Conservation (phyloP, 2,113 vertebrate species). For the Peromyscus maniculatus region DNA sequence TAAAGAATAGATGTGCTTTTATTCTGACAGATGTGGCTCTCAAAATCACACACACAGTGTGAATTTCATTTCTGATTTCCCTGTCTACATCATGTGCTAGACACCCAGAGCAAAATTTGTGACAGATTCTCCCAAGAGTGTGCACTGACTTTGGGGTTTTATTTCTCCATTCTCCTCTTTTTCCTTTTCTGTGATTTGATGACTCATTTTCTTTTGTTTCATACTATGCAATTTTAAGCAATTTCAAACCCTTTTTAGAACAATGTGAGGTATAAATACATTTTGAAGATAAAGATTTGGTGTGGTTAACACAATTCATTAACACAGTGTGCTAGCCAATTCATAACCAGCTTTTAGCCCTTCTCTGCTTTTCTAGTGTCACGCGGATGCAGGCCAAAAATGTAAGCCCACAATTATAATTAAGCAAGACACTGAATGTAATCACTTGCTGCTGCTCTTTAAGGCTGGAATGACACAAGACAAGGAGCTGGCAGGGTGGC, state of each 20-base stretch:
- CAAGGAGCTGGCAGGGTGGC: neutral
- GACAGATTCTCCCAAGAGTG: neutral
- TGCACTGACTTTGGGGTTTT: neutral
- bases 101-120: slow-evolving; percentile 9
- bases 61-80: neutral
- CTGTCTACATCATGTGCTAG: neutral
- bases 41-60: neutral
- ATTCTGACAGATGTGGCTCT: neutral
- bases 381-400: slow-evolving; percentile 43
- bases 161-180: neutral
- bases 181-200: slow-evolving; percentile 27
- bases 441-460: slow-evolving; percentile 34
- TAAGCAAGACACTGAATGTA: slow-evolving; percentile 1
- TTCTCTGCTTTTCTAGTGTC: slow-evolving; percentile 58
- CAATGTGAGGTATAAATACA: slow-evolving; percentile 70
- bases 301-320: slow-evolving; percentile 59
- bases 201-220: slow-evolving; percentile 68
- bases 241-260: slow-evolving; percentile 59
- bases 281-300: slow-evolving; percentile 43
- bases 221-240: slow-evolving; percentile 61
- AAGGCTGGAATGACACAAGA: slow-evolving; percentile 13
- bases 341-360: slow-evolving; percentile 24
- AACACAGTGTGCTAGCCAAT: slow-evolving; percentile 10
- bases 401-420: slow-evolving; percentile 44
- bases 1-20: neutral